Conservation (phyloP, 2,113 vertebrate species). For the Gobius niger region DNA sequence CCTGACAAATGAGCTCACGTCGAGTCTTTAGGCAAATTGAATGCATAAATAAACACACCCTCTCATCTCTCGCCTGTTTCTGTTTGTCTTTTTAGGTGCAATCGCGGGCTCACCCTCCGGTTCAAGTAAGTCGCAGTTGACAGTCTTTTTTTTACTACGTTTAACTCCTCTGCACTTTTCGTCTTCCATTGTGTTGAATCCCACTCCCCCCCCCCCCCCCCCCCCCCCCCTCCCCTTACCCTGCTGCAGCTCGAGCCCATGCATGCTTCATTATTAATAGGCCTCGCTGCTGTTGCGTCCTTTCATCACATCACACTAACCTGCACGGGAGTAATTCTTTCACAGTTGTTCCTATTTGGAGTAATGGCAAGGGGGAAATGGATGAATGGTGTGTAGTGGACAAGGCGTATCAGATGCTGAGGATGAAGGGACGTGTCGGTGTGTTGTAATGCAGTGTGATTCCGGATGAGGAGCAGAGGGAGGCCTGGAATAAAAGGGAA, state of each 20-base stretch:
- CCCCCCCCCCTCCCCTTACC: constrained; percentile 31
- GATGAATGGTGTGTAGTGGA: constrained; percentile 8
- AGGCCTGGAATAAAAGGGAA: constrained; percentile 71
- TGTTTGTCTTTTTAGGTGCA: constrained; percentile 73
- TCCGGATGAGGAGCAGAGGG: constrained; percentile 65
- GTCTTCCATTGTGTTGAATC: constrained; percentile 49
- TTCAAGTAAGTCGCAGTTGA: constrained; percentile 76
- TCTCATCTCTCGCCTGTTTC: constrained; percentile 55
- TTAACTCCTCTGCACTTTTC: constrained; percentile 23
- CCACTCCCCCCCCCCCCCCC: constrained; percentile 28
- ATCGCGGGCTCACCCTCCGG: constrained; percentile 77
- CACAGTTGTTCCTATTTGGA: constrained; percentile 62
- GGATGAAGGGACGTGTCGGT: constrained; percentile 63
- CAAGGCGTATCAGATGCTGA: constrained; percentile 25
- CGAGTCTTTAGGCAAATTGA: constrained; percentile 64
- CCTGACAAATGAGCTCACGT: constrained; percentile 61
- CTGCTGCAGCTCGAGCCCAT: constrained; percentile 61
- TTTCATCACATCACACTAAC: constrained; percentile 74
- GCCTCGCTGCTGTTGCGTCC: constrained; percentile 64
- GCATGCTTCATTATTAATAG: constrained; percentile 76
- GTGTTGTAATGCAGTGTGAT: constrained; percentile 72
- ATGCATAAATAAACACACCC: constrained; percentile 69
- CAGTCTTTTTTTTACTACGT: constrained; percentile 48
- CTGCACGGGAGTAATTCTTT: constrained; percentile 71
- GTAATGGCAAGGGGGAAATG: constrained; percentile 53